Evolutionary conservation across 2,797 vertebrate genomes (phyloP), one percentile per base, ranked within the genome.

Genomic region (Astyanax mexicanus): DNA sequence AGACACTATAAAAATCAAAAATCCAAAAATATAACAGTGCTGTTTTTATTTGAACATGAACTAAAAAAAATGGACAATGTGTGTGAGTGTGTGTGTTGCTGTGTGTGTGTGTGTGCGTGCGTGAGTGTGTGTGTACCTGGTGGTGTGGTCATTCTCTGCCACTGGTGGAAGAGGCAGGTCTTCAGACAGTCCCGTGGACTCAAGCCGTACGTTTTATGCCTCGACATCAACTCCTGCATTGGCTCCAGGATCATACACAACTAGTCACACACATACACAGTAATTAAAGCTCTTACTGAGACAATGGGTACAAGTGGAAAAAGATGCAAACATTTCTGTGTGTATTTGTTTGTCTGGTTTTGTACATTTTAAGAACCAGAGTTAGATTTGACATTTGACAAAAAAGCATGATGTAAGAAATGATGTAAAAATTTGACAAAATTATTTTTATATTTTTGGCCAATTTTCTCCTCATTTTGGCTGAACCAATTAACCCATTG

Each of bases 171-270:
- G 78, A 99, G 96, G 87, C 98, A 99, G 80, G 98, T 99, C 92
- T 99, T 99, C 91, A 99, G 96, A 92, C 98, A 99, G 92, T 99
- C 98, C 82, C 98, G 95, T 77, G 98, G 98, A 92, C 97, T 99
- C 92, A 99, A 95, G 92, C 96, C 98, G 90, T 99, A 99, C 5
- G 98, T 99, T 95, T 99, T 99, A 90, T 99, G 98, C 88, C 98
- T 95, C 74, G 98, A 99, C 98, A 99, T 99, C 82, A 99, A 94
- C 93, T 99, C 98, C 93, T 99, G 98, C 98, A 99, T 99, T 88
- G 98, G 98, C 94, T 99, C 98, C 75, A 99, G 92, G 88, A 99
- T 99, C 91, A 99, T 97, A 92, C 98, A 99, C 84, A 99, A 95
- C 98, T 99, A 54, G 64, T 68, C 45, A 54, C 42, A 51, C 44